These are phyloP conservation scores for Pristiophorus japonicus DNA, from an alignment of 2,113 vertebrate species.

Conservation along the genomic window DNA sequence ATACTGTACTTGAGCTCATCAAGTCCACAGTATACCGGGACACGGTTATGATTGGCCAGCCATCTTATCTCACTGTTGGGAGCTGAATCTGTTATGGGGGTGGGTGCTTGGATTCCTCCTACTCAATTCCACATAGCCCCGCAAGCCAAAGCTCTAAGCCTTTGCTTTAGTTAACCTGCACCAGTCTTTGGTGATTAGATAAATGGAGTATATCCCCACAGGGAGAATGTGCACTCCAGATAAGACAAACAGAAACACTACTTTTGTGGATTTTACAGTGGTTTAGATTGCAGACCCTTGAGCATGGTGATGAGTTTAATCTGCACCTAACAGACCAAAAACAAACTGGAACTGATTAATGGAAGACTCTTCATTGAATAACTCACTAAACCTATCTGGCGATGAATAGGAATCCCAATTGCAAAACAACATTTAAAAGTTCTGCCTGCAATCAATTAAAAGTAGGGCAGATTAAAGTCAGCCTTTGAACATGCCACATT, in stretches of 20 bases:
- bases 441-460: neutral
- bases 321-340: neutral
- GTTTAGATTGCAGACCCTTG: neutral
- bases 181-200: neutral
- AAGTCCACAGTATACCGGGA: neutral
- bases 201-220: neutral
- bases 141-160: neutral
- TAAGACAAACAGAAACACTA: neutral
- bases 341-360: slow-evolving; percentile 3
- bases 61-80: neutral
- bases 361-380: neutral
- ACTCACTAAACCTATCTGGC: neutral
- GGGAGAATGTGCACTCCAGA: neutral
- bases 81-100: no score
- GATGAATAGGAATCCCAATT: neutral
- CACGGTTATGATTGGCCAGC: neutral
- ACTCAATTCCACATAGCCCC: neutral
- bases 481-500: neutral
- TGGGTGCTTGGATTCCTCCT: neutral
- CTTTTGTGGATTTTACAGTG: neutral
- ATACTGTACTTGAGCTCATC: neutral
- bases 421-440: neutral
- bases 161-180: neutral
- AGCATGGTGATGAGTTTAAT: neutral
- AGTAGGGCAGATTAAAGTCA: neutral